Percentiles rank a stretch among this genome's conserved stretches.
These are phyloP conservation scores for Ctenopoma kingsleyae DNA, from an alignment of 2,797 vertebrate species.

Conservation along the genomic window DNA sequence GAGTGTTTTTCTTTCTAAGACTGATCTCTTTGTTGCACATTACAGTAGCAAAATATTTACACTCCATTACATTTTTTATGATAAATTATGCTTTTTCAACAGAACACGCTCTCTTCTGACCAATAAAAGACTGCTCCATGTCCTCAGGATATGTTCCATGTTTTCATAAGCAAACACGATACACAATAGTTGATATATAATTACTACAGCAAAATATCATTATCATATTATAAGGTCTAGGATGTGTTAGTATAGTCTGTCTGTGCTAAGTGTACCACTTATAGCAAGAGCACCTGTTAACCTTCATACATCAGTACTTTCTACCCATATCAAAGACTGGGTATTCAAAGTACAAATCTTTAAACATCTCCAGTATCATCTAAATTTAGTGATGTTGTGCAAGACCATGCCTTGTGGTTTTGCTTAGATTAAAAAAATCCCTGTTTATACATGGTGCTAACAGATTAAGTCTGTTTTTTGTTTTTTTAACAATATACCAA, in stretches of 20 bases:
- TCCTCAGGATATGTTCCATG: background rate
- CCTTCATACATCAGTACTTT: slow-evolving; percentile 31
- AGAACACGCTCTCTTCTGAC: too few species aligned
- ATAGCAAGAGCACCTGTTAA: slow-evolving; percentile 38
- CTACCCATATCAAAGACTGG: slow-evolving; percentile 12
- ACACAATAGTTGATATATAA: slow-evolving; percentile 35
- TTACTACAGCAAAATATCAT: slow-evolving; percentile 27
- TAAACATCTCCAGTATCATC: slow-evolving; percentile 11
- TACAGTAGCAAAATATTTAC: too few species aligned
- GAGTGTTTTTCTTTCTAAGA: too few species aligned
- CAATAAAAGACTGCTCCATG: too few species aligned
- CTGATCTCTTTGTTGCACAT: too few species aligned
- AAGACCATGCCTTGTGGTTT: background rate
- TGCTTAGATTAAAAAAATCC: background rate
- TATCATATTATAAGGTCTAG: slow-evolving; percentile 18
- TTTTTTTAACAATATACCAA: slow-evolving; percentile 3
- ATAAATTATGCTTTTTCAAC: too few species aligned
- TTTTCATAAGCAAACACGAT: slow-evolving; percentile 17
- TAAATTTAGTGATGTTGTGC: background rate
- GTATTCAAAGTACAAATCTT: slow-evolving; percentile 22
- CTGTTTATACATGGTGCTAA: background rate
- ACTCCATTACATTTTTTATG: too few species aligned
- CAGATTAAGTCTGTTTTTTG: slow-evolving; percentile 1
- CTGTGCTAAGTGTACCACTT: slow-evolving; percentile 40
- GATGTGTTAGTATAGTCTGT: slow-evolving; percentile 31